Conservation (phyloP, 2,888 invertebrate species). For the Sceliomorpha sp. region DNA sequence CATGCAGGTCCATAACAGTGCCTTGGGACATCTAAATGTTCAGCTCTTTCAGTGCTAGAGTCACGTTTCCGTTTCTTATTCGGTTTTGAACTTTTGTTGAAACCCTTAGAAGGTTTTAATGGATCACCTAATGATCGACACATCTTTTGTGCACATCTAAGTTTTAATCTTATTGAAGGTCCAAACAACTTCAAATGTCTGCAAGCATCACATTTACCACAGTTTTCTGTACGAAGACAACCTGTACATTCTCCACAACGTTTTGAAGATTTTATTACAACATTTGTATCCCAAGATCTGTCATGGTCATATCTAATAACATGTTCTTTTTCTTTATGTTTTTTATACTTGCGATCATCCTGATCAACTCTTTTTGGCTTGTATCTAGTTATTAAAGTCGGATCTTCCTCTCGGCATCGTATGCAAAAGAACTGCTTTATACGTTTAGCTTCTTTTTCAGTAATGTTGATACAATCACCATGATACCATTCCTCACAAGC, state of each 20-base stretch:
- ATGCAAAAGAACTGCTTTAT: slow-evolving; percentile 97
- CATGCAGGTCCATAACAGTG: slow-evolving; percentile 98
- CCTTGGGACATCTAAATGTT: slow-evolving; percentile 81
- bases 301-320: slow-evolving; percentile 72
- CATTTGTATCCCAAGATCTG: slow-evolving; percentile 68
- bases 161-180: slow-evolving; percentile 81
- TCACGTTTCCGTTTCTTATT: slow-evolving; percentile 74
- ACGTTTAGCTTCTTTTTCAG: slow-evolving; percentile 94
- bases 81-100: slow-evolving; percentile 71
- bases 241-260: slow-evolving; percentile 89
- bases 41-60: slow-evolving; percentile 75
- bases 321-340: slow-evolving; percentile 77
- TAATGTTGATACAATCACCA: slow-evolving; percentile 97
- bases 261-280: slow-evolving; percentile 77
- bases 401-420: slow-evolving; percentile 90
- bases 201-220: slow-evolving; percentile 86
- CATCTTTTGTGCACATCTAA: slow-evolving; percentile 81
- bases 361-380: slow-evolving; percentile 74
- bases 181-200: slow-evolving; percentile 83
- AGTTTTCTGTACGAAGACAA: slow-evolving; percentile 86
- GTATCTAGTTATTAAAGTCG: slow-evolving; percentile 83
- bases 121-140: slow-evolving; percentile 79
- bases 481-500: slow-evolving; percentile 99
- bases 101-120: slow-evolving; percentile 72
- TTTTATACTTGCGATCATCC: slow-evolving; percentile 72